A percentile compares a stretch with the other conserved stretches of the same genome.
Evolutionary conservation across 2,113 vertebrate genomes (phyloP).

Genomic region (Elaphurus davidianus): DNA sequence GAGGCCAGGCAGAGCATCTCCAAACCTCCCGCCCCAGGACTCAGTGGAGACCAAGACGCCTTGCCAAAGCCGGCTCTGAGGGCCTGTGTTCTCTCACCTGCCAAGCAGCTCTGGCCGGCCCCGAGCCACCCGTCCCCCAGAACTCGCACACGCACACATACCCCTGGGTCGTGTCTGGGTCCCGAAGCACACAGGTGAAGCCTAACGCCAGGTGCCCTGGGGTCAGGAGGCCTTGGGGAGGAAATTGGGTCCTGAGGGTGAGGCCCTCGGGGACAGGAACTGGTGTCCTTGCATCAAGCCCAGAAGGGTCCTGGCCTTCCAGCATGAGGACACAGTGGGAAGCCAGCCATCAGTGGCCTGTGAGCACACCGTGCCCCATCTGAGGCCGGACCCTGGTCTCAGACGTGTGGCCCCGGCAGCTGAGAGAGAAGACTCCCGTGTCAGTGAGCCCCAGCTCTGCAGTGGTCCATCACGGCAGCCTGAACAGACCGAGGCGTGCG

Average conservation of each 20-base stretch:
- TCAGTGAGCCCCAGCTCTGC: background rate
- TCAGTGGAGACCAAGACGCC: background rate
- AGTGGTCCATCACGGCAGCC: background rate
- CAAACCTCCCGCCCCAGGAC: background rate
- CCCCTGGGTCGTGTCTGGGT: background rate
- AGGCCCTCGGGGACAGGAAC: background rate
- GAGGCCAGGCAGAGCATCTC: accelerated
- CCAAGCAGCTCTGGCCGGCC: background rate
- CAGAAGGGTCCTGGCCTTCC: background rate
- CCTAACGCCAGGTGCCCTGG: accelerated
- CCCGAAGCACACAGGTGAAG: too few species aligned
- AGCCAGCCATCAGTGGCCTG: background rate
- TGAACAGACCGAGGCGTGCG: background rate
- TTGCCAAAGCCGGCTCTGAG: background rate
- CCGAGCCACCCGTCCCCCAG: background rate
- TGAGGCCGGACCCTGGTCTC: background rate
- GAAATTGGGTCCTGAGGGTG: too few species aligned
- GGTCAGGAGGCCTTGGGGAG: accelerated
- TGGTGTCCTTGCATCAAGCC: too few species aligned
- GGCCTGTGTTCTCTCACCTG: background rate
- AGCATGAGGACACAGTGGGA: background rate
- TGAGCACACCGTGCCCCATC: accelerated
- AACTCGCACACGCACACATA: accelerated
- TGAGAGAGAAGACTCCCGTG: accelerated
- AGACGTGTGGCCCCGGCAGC: background rate